A percentile compares a stretch with the other conserved stretches of the same genome.
Conservation (phyloP, 2,888 invertebrate species). For the Pollenia amentaria region DNA sequence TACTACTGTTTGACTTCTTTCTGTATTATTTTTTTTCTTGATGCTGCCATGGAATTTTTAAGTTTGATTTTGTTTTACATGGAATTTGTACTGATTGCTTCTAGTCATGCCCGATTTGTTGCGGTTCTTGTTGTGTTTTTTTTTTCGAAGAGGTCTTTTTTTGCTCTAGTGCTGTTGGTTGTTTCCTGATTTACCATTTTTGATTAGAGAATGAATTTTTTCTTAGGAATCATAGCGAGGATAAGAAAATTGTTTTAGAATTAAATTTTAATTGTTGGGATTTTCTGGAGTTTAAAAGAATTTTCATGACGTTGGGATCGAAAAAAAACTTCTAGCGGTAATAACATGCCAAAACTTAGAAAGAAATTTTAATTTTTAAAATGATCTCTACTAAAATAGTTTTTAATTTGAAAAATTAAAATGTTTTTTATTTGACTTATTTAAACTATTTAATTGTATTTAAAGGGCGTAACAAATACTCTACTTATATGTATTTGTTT, state of each 20-base stretch:
- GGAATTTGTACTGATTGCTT: conserved; percentile 84
- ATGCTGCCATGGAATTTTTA: conserved; percentile 65
- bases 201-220: conserved; percentile 75
- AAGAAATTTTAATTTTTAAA: too few species aligned
- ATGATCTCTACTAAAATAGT: neutral
- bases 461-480: conserved; percentile 48
- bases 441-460: conserved; percentile 8
- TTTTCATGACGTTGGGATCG: neutral
- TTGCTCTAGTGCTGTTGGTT: neutral
- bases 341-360: too few species aligned
- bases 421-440: neutral
- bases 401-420: neutral
- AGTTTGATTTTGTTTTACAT: conserved; percentile 82
- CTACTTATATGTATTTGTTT: neutral
- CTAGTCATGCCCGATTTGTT: conserved; percentile 82
- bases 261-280: conserved; percentile 81
- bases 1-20: conserved; percentile 68
- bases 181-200: conserved; percentile 69
- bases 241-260: conserved; percentile 67
- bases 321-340: too few species aligned
- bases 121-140: conserved; percentile 72
- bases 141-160: neutral
- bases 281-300: neutral
- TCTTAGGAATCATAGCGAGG: conserved; percentile 78
- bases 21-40: conserved; percentile 22